Percentiles rank a stretch among this genome's conserved stretches.
These are phyloP conservation scores for Otocyon megalotis DNA, from an alignment of 2,113 vertebrate genomes.

Conservation along the genomic window DNA sequence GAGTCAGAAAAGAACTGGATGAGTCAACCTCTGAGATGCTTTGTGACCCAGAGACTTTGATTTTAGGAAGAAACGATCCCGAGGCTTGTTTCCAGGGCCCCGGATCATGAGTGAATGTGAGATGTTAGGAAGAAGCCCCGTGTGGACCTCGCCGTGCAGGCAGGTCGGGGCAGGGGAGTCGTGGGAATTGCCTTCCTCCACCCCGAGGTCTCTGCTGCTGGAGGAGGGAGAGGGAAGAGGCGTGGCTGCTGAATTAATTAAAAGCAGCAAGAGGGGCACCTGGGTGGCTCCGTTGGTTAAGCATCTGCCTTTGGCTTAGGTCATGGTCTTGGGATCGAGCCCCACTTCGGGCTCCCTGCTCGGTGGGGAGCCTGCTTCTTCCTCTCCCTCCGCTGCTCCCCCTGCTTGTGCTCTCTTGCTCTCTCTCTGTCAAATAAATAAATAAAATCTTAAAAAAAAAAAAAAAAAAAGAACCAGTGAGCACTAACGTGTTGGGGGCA, in stretches of 20 bases:
- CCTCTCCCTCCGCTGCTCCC: too few species aligned
- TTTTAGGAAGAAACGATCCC: background rate
- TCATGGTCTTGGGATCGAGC: too few species aligned
- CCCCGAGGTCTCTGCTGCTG: rapidly evolving
- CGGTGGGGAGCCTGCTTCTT: too few species aligned
- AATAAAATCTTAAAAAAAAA: too few species aligned
- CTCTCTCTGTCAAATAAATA: too few species aligned
- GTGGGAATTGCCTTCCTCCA: rapidly evolving
- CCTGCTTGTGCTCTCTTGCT: too few species aligned
- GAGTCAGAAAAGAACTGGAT: background rate
- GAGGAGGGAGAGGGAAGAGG: background rate
- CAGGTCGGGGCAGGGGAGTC: background rate
- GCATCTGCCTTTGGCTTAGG: too few species aligned
- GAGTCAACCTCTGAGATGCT: background rate
- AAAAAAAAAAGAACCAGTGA: too few species aligned
- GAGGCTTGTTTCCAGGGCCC: background rate
- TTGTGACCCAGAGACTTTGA: background rate
- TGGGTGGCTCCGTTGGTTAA: too few species aligned
- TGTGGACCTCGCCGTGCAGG: rapidly evolving
- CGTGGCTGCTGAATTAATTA: rapidly evolving
- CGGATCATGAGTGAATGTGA: background rate
- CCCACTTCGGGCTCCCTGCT: too few species aligned
- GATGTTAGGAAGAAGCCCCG: background rate
- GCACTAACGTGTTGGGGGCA: rapidly evolving
- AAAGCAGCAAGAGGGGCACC: too few species aligned